A percentile compares a stretch with the other conserved stretches of the same genome.
These are phyloP conservation scores for Gymnocheta viridis DNA, from an alignment of 2,888 invertebrate species.

Conservation along the genomic window DNA sequence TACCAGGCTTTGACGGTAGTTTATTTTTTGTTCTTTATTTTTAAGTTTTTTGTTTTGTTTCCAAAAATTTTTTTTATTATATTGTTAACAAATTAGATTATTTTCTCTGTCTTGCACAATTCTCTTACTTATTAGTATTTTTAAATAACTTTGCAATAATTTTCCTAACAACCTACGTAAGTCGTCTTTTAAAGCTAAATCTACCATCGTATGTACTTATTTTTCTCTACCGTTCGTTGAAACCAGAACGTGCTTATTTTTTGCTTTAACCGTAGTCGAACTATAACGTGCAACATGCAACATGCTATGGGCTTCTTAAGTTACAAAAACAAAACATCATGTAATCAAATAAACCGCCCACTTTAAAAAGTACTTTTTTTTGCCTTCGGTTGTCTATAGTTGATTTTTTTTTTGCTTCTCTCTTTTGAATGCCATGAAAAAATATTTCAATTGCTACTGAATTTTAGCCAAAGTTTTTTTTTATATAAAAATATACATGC, in stretches of 20 bases:
- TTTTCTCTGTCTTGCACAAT: too few relatives aligned
- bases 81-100: too few relatives aligned
- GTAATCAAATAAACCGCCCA: conserved; percentile 56
- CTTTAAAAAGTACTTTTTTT: conserved; percentile 34
- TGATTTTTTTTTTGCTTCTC: neutral
- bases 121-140: too few relatives aligned
- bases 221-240: conserved; percentile 11
- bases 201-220: too few relatives aligned
- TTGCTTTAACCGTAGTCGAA: conserved; percentile 12
- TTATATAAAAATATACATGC: neutral
- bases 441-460: conserved; percentile 51
- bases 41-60: too few relatives aligned
- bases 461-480: conserved; percentile 18
- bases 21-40: too few relatives aligned
- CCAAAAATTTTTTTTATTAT: too few relatives aligned
- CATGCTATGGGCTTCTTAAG: conserved; percentile 37
- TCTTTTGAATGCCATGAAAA: conserved; percentile 37
- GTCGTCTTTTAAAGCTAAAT: too few relatives aligned
- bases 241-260: conserved; percentile 38
- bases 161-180: neutral
- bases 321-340: conserved; percentile 1
- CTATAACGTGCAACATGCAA: conserved; percentile 40
- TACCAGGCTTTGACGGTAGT: too few relatives aligned
- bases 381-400: conserved; percentile 12
- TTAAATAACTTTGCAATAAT: neutral